Percentiles rank a stretch among this genome's conserved stretches.
phyloP scores from a whole-genome alignment of 2,797 vertebrate genomes.

The Strix occidentalis region DNA sequence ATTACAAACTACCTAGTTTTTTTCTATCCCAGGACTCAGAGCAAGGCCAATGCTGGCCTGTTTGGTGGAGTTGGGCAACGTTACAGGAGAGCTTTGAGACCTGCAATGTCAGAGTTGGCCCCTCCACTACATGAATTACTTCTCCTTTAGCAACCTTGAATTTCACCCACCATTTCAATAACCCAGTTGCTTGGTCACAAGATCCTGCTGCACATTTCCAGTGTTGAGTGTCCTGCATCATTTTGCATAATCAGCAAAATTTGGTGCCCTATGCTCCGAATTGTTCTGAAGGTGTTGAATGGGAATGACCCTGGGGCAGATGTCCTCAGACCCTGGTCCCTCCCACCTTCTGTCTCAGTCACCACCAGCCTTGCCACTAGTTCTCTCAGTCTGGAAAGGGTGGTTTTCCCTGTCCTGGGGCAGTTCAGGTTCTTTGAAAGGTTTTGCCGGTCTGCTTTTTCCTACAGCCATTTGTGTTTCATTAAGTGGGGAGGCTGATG shows the following conservation, averaged over 20 bases:
- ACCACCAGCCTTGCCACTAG: neutral
- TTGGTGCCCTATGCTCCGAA: neutral
- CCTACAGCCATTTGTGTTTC: neutral
- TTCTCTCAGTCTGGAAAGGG: neutral
- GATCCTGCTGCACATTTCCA: neutral
- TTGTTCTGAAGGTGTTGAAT: neutral
- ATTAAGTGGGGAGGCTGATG: rapidly evolving
- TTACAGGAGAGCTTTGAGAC: neutral
- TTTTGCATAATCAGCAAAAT: neutral
- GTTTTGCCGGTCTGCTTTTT: neutral
- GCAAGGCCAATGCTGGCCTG: neutral
- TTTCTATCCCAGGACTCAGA: neutral
- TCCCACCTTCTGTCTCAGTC: neutral
- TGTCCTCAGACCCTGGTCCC: neutral
- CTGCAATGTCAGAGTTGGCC: neutral
- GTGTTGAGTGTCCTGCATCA: neutral
- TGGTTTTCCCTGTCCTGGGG: neutral
- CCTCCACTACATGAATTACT: neutral
- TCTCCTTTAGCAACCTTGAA: neutral
- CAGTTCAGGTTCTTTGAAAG: neutral
- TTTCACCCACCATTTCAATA: neutral
- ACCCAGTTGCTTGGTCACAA: neutral
- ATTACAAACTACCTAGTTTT: neutral
- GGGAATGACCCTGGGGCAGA: neutral
- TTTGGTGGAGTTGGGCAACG: neutral